Base-by-base conservation (phyloP, 53 echinoderm and acorn worm genomes). In the Luidia sarsii region DNA sequence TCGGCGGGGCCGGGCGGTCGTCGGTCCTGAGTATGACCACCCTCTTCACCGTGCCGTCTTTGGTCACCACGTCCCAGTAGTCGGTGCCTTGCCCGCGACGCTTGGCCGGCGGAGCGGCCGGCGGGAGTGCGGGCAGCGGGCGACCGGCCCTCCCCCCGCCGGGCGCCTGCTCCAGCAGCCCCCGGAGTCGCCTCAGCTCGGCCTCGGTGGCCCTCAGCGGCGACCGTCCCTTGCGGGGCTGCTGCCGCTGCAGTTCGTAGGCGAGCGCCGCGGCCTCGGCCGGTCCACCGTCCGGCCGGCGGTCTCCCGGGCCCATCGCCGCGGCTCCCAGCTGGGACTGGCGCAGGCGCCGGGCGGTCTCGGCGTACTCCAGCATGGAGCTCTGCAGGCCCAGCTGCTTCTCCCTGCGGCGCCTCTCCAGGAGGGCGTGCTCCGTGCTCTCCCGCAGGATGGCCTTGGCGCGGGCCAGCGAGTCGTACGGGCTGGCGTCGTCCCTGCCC, bases 331-430 rank as follows among this genome's bases (percentile, higher is more conserved):
- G 32, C 34, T 84, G 83, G 20, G 84, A 73, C 35, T 74, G 57
- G 33, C 83, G 75, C 18, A 91, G 72, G 34, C 68, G 87, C 34
- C 80, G 61, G 68, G 82, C 80, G 21, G 84, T 75, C 51, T 80
- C 75, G 0, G 84, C 84, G 81, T 88, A 91, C 22, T 84, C 87
- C 27, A 88, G 55, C 81, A 91, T 80, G 52, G 91, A 88, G 16
- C 79, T 77, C 27, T 77, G 69, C 39, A 85, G 64, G 4, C 54
- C 77, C 3, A 66, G 75, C 59, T 85, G 85, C 79, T 85, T 75
- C 79, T 75, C 71, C 33, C 68, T 57, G 22, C 86, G 69, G 13
- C 68, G 46, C 24, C n/a, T 32, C 21, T 86, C 75, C 64, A 57
- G 48, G 19, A 62, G 48, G 2, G 75, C 75, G 23, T 53, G 77